Base-by-base conservation (phyloP, 1,140 invertebrate species). In the Frieseomelitta varia region DNA sequence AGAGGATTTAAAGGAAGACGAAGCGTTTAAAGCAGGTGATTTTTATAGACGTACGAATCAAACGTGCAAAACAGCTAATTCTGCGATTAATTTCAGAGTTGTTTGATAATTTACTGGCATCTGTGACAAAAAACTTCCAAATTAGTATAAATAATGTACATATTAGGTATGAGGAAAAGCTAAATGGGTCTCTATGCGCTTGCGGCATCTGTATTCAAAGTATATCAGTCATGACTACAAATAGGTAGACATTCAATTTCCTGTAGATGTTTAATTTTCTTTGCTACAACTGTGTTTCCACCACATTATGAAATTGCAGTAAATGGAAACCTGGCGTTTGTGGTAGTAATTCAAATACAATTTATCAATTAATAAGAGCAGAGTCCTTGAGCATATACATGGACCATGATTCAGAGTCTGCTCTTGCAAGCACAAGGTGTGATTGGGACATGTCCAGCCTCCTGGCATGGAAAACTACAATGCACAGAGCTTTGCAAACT, bases 61-160 rank as follows among this genome's bases (percentile, higher is more conserved):
- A 19, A 39, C 30, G 61, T 61, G 11, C 75, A n/a, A 39, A 63
- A 6, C n/a, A 69, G 24, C 69, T 67, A 27, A 55, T 27, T 61
- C 11, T 51, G 17, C 17, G 47, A 63, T 88, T 91, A 69, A 83
- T 90, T 85, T 88, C 87, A 87, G 96, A 95, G 82, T 97, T 97
- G 90, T 96, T 97, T 85, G 97, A 97, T 92, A 97, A 97, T 91
- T 92, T 98, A 67, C 95, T 97, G 69, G 96, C 97, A 27, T 97
- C 97, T 27, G 96, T 98, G 17, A 95, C 98, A 79, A 98, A 97
- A 92, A 98, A 97, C 93, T 95, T 98, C 67, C 97, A 98, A 95
- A 96, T 98, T 55, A 97, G 96, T 82, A 95, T 98, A 21, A 96
- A 96, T 73, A 97, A 98, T 92, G 96, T 98, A 75, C 97, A 98